Evolutionary conservation across 2,888 invertebrate genomes (phyloP).

Genomic region (Alloscopus bannaensis): DNA sequence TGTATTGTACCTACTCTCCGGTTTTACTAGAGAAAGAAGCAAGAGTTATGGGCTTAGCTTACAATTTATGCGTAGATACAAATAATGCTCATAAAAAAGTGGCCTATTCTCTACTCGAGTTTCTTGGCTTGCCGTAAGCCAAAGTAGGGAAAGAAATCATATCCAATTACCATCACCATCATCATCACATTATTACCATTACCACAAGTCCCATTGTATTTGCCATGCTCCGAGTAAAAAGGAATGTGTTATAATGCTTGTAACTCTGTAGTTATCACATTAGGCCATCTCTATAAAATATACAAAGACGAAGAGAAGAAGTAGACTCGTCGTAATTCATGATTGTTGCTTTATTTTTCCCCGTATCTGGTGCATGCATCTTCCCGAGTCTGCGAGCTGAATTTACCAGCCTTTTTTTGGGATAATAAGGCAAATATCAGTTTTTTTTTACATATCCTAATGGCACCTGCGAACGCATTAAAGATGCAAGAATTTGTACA

Average conservation of each 20-base stretch:
- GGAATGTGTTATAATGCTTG: constrained; percentile 3
- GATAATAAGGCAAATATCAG: too few relatives aligned
- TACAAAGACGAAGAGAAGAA: constrained; percentile 18
- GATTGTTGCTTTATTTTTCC: constrained; percentile 15
- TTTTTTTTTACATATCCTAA: too few relatives aligned
- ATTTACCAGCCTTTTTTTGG: not conserved
- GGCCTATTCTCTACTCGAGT: not conserved
- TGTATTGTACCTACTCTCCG: too few relatives aligned
- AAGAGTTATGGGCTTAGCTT: not conserved
- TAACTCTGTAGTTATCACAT: constrained; percentile 48
- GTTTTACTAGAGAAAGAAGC: too few relatives aligned
- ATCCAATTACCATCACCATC: constrained; percentile 27
- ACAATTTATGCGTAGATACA: not conserved
- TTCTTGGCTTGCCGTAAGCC: not conserved
- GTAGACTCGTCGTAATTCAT: constrained; percentile 9
- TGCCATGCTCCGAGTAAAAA: constrained; percentile 1
- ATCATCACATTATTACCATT: constrained; percentile 22
- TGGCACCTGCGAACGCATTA: too few relatives aligned
- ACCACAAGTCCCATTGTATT: constrained; percentile 13
- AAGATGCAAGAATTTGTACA: too few relatives aligned
- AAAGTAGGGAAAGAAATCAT: constrained; percentile 21
- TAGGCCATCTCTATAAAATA: constrained; percentile 46
- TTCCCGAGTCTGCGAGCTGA: too few relatives aligned
- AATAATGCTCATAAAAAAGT: constrained; percentile 20
- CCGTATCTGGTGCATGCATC: constrained; percentile 1